Evolutionary conservation across 64 coral and sea anemone species (phyloP), one percentile per base, ranked within the genome.

Genomic region (Porites lutea): DNA sequence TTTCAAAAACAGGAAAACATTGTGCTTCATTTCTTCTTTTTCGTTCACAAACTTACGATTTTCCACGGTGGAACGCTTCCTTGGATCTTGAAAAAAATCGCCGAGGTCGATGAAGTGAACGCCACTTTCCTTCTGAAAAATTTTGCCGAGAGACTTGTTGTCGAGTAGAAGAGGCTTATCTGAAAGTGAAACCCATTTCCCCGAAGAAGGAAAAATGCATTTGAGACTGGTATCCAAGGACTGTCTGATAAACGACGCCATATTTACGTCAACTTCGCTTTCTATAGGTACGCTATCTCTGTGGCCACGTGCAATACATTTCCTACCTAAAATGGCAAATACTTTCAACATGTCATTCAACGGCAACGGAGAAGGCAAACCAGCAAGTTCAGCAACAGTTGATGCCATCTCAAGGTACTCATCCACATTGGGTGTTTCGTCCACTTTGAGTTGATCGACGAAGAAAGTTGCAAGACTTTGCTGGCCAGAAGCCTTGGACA

Each of bases 361-460:
- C 18, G 86, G 14, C 5, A 86, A 73, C 21, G 86, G 90, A 55
- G 90, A 86, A 6, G 90, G 95, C 37, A 87, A 81, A 78, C 37
- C 27, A 69, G 78, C 77, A 72, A 88, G 84, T 18, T 86, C 70
- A 20, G 77, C 78, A 69, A 94, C 69, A 48, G 88, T 71, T 19
- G 92, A 72, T 48, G 92, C 89, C 92, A 98, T 67, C 59, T 76
- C 78, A 47, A 98, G 69, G 46, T 98, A 98, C 73, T 98, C 96
- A 79, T 94, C 86, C 15, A 82, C 87, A 65, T 94, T 94, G 49
- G 96, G 96, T 86, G 84, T 92, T 12, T 48, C 69, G 87, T 98
- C 92, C 23, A 98, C 80, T 20, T 78, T 46, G 11, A 98, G 49
- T 55, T 72, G 61, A 19, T 59, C 72, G 15, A 72, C 37, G 19